Evolutionary conservation across 2,888 invertebrate genomes (phyloP).

Genomic region (Lingula anatina): DNA sequence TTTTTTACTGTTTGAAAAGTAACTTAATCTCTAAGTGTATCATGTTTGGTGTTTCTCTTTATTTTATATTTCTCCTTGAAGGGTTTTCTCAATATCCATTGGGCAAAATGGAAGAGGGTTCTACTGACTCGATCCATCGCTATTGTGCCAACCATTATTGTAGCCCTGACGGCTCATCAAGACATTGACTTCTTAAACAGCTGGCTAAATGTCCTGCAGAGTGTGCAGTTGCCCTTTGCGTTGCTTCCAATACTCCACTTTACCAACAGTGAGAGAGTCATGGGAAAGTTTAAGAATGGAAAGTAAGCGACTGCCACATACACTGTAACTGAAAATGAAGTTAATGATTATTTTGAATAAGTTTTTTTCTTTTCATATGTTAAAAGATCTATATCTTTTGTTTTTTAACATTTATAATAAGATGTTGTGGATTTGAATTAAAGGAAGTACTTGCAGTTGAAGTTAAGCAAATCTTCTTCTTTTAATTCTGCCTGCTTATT

Average conservation of each 20-base stretch:
- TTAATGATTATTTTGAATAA: too few species aligned
- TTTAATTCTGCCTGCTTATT: too few species aligned
- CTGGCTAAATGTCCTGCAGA: slow-evolving; percentile 77
- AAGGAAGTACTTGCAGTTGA: too few species aligned
- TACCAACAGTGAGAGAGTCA: slow-evolving; percentile 70
- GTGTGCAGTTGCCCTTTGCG: slow-evolving; percentile 79
- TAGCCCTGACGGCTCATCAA: slow-evolving; percentile 54
- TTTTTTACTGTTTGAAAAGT: too few species aligned
- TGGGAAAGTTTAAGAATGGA: slow-evolving; percentile 81
- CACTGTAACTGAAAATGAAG: too few species aligned
- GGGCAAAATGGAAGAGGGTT: slow-evolving; percentile 82
- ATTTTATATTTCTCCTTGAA: slow-evolving; percentile 19
- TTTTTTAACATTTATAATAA: too few species aligned
- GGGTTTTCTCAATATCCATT: slow-evolving; percentile 77
- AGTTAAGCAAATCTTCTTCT: too few species aligned
- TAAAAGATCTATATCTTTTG: too few species aligned
- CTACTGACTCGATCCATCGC: slow-evolving; percentile 79
- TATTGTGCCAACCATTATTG: slow-evolving; percentile 59
- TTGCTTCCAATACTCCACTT: slow-evolving; percentile 79
- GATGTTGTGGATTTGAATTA: too few species aligned
- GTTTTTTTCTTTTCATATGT: too few species aligned
- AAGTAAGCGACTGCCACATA: slow-evolving; percentile 14
- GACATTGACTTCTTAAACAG: slow-evolving; percentile 77
- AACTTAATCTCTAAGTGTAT: too few species aligned
- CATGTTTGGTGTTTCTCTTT: too few species aligned